Evolutionary conservation across 2,113 vertebrate species (phyloP).

Genomic region (Gobius niger): DNA sequence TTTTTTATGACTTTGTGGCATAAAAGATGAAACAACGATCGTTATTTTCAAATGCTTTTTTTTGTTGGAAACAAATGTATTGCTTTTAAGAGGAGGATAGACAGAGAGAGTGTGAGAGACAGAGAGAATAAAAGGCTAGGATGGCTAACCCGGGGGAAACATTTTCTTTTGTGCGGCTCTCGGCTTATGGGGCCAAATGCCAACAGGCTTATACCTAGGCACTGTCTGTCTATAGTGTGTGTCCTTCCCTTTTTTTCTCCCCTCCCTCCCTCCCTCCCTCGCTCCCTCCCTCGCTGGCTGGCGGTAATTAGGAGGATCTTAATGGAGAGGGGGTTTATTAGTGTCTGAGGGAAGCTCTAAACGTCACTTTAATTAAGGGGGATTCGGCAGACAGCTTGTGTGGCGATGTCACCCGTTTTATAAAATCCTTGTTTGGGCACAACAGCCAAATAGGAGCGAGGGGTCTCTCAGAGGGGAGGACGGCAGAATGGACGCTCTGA

Average conservation of each 20-base stretch:
- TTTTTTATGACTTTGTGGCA: too few relatives aligned
- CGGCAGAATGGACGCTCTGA: constrained; percentile 72
- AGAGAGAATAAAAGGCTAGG: constrained; percentile 57
- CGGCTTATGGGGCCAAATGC: constrained; percentile 82
- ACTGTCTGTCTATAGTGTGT: constrained; percentile 72
- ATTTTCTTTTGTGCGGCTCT: constrained; percentile 80
- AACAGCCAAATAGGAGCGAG: constrained; percentile 72
- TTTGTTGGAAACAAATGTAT: too few relatives aligned
- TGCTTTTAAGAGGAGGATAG: constrained; percentile 1
- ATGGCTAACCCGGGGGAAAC: constrained; percentile 79
- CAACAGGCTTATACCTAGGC: constrained; percentile 81
- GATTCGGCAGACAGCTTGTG: constrained; percentile 83
- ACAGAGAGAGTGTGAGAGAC: constrained; percentile 52
- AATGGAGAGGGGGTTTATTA: constrained; percentile 86
- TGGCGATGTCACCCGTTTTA: constrained; percentile 83
- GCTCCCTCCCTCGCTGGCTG: constrained; percentile 72
- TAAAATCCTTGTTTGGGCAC: constrained; percentile 80
- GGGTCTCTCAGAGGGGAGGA: constrained; percentile 65
- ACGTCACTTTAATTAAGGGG: constrained; percentile 89
- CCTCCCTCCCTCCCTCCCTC: constrained; percentile 74
- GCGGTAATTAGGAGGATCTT: constrained; percentile 93
- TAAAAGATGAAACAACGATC: too few relatives aligned
- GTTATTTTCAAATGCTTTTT: too few relatives aligned
- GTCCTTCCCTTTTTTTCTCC: constrained; percentile 47
- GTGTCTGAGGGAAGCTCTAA: constrained; percentile 82